These are phyloP conservation scores for Tragulus kanchil DNA, from an alignment of 2,113 vertebrate genomes.

Conservation along the genomic window DNA sequence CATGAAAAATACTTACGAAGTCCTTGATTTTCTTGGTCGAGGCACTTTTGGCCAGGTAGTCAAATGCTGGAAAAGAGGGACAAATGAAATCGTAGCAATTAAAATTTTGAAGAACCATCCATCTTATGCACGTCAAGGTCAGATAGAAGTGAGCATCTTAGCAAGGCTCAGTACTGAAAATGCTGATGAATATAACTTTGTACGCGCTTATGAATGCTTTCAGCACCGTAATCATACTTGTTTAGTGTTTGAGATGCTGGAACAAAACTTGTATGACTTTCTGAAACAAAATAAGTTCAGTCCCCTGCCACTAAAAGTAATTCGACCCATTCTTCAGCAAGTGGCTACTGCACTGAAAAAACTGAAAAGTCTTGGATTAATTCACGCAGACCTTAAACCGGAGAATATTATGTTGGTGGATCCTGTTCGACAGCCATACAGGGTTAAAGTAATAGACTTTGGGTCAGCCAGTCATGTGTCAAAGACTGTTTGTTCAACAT, in stretches of 20 bases:
- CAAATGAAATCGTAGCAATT: conserved; percentile 96
- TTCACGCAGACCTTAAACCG: conserved; percentile 99
- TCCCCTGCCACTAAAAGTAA: conserved; percentile 98
- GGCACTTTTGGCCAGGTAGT: conserved; percentile 99
- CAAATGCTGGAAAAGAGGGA: conserved; percentile 99
- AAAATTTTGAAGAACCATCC: conserved; percentile 99
- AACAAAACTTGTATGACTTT: conserved; percentile 99
- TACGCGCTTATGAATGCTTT: conserved; percentile 98
- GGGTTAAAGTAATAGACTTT: conserved; percentile 99
- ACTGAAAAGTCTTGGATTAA: conserved; percentile 98
- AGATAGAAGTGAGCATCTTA: conserved; percentile 99
- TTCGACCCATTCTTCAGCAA: conserved; percentile 98
- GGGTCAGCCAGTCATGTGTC: conserved; percentile 99
- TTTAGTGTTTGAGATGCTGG: conserved; percentile 99
- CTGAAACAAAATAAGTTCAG: conserved; percentile 99
- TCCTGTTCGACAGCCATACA: conserved; percentile 97
- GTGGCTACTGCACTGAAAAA: conserved; percentile 99
- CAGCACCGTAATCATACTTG: conserved; percentile 99
- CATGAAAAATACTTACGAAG: conserved; percentile 98
- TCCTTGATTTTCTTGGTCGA: conserved; percentile 98
- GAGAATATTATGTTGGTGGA: conserved; percentile 99
- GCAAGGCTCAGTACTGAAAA: conserved; percentile 98
- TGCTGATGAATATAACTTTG: conserved; percentile 98
- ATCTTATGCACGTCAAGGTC: conserved; percentile 97
- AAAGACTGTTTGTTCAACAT: conserved; percentile 99